Evolutionary conservation across 2,888 invertebrate species (phyloP).

Genomic region (Allacma fusca): DNA sequence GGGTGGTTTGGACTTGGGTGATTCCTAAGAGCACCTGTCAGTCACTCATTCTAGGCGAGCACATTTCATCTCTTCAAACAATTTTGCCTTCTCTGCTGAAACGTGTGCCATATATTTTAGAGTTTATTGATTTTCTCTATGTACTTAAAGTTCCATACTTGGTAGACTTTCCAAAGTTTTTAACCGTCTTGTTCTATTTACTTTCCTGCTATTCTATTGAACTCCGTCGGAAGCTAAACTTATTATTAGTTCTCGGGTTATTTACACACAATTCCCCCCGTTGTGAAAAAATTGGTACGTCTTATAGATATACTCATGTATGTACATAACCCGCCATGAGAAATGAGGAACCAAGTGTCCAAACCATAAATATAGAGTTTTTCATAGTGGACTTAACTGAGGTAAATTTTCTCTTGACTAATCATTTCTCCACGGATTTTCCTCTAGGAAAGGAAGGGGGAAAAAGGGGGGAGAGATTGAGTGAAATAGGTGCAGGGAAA

Average conservation of each 20-base stretch:
- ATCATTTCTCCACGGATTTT: neutral
- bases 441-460: neutral
- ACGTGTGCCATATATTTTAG: neutral
- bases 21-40: constrained; percentile 24
- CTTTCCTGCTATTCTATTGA: neutral
- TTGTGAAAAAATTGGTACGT: neutral
- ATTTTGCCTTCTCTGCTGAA: neutral
- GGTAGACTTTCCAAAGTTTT: neutral
- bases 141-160: neutral
- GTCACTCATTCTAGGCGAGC: neutral
- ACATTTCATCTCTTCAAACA: constrained; percentile 21
- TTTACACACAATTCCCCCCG: neutral
- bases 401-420: neutral
- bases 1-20: neutral
- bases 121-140: constrained; percentile 7
- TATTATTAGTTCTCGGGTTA: neutral
- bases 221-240: neutral
- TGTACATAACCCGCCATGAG: too few relatives aligned
- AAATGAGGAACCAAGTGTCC: neutral
- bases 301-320: too few relatives aligned
- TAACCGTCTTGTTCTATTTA: neutral
- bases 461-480: neutral
- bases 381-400: neutral
- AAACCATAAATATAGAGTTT: neutral
- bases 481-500: neutral